phyloP scores from a whole-genome alignment of 2,797 vertebrate genomes.

The Oceanodroma leucorhoa region DNA sequence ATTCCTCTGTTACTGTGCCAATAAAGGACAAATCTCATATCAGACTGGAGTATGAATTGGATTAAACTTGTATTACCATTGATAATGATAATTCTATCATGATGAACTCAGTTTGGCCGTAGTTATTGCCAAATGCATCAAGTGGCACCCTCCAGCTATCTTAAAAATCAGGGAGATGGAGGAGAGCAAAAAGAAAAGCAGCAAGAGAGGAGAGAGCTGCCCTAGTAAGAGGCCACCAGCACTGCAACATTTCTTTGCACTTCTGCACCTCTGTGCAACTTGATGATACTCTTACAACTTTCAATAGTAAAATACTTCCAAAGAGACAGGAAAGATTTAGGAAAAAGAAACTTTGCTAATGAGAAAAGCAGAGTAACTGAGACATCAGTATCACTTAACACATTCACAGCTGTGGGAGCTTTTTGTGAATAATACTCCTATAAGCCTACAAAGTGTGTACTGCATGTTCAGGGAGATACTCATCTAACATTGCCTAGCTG shows the following conservation, averaged over 20 bases:
- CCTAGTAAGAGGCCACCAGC: background rate
- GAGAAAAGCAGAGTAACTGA: background rate
- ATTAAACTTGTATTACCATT: background rate
- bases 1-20: background rate
- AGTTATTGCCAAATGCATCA: background rate
- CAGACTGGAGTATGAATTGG: background rate
- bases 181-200: background rate
- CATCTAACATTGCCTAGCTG: background rate
- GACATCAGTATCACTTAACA: background rate
- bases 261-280: background rate
- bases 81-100: background rate
- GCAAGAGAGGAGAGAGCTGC: background rate
- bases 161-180: background rate
- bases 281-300: background rate
- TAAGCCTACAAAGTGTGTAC: background rate
- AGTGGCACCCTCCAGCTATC: background rate
- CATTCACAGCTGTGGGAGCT: background rate
- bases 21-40: background rate
- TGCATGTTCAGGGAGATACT: background rate
- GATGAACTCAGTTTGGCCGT: background rate
- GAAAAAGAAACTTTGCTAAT: background rate
- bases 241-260: background rate
- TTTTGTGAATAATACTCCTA: background rate
- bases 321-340: background rate
- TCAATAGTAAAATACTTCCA: background rate